Conservation (phyloP, 2,113 vertebrate genomes). For the Peromyscus californicus region DNA sequence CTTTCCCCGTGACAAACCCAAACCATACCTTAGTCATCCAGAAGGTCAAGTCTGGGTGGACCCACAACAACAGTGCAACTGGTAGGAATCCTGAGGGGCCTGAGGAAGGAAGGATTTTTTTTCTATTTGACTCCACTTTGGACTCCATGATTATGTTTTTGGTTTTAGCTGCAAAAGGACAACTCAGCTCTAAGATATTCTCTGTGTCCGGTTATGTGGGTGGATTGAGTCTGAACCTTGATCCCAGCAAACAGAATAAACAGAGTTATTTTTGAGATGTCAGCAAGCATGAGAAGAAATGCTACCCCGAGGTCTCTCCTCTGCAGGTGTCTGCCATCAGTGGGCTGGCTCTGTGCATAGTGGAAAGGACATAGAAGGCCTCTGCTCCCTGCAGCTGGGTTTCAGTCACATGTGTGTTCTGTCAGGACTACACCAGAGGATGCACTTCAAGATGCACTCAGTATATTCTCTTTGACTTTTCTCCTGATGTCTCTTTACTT, state of each 20-base stretch:
- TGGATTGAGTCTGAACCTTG: neutral
- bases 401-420: neutral
- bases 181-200: neutral
- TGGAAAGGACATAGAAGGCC: neutral
- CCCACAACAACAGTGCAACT: neutral
- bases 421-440: neutral
- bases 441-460: neutral
- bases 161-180: neutral
- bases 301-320: neutral
- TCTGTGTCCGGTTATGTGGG: neutral
- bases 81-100: neutral
- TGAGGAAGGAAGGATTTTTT: neutral
- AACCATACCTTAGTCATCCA: neutral
- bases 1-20: neutral
- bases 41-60: neutral
- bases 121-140: neutral
- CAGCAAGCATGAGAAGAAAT: neutral
- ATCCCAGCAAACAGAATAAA: slow-evolving; percentile 14
- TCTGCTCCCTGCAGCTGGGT: neutral
- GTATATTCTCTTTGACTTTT: neutral
- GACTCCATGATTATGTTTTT: neutral
- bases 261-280: neutral
- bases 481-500: neutral
- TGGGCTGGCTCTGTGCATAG: neutral
- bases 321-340: neutral